Conservation (phyloP, 2,113 vertebrate genomes). For the Psittacula cyanocephala region DNA sequence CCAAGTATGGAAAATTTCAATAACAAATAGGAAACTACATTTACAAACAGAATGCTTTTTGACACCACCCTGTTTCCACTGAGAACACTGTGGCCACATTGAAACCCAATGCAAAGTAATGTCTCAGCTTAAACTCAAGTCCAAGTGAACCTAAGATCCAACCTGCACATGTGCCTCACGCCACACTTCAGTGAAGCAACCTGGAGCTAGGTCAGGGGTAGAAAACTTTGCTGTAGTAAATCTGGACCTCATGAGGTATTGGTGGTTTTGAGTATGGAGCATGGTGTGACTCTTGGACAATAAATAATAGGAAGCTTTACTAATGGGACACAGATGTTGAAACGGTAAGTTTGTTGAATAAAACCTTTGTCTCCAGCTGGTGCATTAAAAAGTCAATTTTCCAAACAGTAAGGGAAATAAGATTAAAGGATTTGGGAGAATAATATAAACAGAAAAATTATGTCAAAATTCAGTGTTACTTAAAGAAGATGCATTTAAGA, state of each 20-base stretch:
- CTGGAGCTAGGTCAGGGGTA: not conserved
- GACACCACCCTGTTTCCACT: accelerated
- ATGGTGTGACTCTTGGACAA: not conserved
- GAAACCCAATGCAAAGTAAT: not conserved
- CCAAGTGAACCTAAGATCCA: not conserved
- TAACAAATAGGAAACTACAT: not conserved
- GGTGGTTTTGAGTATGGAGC: not conserved
- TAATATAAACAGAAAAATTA: not conserved
- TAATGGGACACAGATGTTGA: not conserved
- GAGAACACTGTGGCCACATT: not conserved
- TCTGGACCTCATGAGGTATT: not conserved
- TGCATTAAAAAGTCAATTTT: not conserved
- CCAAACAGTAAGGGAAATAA: not conserved
- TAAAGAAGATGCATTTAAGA: not conserved
- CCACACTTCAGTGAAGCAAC: not conserved
- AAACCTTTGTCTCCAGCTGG: not conserved
- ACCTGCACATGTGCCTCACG: accelerated
- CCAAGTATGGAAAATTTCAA: not conserved
- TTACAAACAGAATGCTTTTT: not conserved
- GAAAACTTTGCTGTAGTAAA: not conserved
- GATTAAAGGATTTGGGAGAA: not conserved
- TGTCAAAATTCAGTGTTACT: not conserved
- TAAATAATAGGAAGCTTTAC: not conserved
- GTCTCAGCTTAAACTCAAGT: not conserved
- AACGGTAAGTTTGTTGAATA: not conserved